Base-by-base conservation (phyloP, 2,888 invertebrate genomes). In the Sturmia bella region DNA sequence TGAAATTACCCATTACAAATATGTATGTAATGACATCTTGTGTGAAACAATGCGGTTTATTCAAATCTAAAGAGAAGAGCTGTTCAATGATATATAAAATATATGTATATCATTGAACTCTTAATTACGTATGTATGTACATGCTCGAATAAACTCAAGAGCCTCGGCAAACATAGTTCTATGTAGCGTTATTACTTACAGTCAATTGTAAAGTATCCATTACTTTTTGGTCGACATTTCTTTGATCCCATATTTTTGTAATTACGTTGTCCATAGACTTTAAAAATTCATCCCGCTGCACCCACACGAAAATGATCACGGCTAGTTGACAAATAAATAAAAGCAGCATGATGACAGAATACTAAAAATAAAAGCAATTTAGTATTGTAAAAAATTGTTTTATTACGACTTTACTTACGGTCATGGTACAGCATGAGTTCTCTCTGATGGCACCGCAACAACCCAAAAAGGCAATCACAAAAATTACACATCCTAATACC, bases 381-480 rank as follows among this genome's bases (percentile, higher is more conserved):
- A n/a, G n/a, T n/a, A 37, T 57, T 19, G 9, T 1, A 32, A 7
- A 32, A 32, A 3, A 5, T 32, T 5, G 19, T 13, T 57, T 6
- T 17, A 17, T 4, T 37, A 56, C 9, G 32, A 3, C 11, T 27
- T 52, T 64, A 83, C 93, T 92, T 92, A 96, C 96, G 87, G 95
- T 95, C 89, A 96, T 93, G 64, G 95, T 93, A 93, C 96, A 95
- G 91, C 96, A 96, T 88, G 96, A 94, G 88, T 95, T 96, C 91
- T 97, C 97, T 84, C 95, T 93, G 85, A 96, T 94, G 12, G 97
- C 97, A 39, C 97, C 97, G 88, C 97, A 97, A 91, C 97, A 97
- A 81, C 97, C 97, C 89, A 97, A 94, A 92, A 97, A 97, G 0
- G 96, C 95, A 83, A 97, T 95, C 85, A 96, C 88, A 88, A 97